Base-by-base conservation (phyloP, 2,797 vertebrate genomes). In the Orestias chungarensis region DNA sequence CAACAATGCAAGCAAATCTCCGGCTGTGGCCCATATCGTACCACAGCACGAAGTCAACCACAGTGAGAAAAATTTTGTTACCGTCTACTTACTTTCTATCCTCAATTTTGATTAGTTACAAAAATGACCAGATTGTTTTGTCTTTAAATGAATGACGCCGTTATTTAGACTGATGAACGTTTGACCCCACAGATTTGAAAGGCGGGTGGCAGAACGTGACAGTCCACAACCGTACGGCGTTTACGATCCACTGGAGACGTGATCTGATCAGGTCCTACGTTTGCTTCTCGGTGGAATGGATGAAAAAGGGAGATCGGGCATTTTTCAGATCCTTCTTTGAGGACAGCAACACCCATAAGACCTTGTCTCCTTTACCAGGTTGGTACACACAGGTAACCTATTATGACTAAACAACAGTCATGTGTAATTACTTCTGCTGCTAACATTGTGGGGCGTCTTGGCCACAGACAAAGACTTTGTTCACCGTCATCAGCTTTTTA, bases 281-380 rank as follows among this genome's bases (percentile, higher is more conserved):
- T 64, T 96, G 95, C 91, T 96, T 90, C 70, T 93, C 91, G 5
- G 91, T 93, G 76, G 96, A 96, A 83, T 96, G 95, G 96, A 89
- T 88, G 69, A 62, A 15, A 35, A 85, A n/a, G 1, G 81, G 69
- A 12, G 73, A 79, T 1, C 73, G 57, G 47, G 14, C 61, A 1
- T 2, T 3, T 0, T 42, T 75, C 64, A 49, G 0, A 66, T 79
- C 92, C 7, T 94, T 95, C 65, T 85, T 81, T 61, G 23, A 74
- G 42, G 8, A 76, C 0, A 1, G 0, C 35, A 1, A 69, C 1
- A 74, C 72, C 80, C 14, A 40, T 2, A 69, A 57, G 59, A 76
- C 57, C 4, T 35, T 92, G 1, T 31, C 57, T 23, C 2, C 20
- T 74, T 38, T 87, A 74, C 3, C 38, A 70, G 87, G 92, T 93